A percentile compares a stretch with the other conserved stretches of the same genome.
Conservation (phyloP, 1,140 invertebrate genomes). For the Steinernema khuongi region DNA sequence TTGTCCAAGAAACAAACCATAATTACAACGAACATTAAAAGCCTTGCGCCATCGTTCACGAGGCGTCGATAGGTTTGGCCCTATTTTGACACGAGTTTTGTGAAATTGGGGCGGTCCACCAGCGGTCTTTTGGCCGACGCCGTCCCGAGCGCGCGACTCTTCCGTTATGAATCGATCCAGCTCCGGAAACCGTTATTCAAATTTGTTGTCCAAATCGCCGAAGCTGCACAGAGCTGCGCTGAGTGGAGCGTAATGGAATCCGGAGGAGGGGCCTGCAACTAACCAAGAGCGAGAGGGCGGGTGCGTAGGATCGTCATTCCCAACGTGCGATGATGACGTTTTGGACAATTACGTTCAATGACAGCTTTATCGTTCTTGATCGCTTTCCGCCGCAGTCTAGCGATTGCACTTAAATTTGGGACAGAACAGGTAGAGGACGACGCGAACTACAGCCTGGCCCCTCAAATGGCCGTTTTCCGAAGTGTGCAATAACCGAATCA, state of each 20-base stretch:
- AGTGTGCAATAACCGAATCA: conserved; percentile 11
- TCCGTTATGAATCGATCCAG: conserved; percentile 15
- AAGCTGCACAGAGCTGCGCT: not conserved
- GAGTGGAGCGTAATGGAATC: too few species aligned
- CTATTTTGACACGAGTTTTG: conserved; percentile 10
- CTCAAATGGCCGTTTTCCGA: not conserved
- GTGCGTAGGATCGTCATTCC: not conserved
- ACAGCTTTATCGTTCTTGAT: not conserved
- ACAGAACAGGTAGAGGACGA: not conserved
- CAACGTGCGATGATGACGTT: not conserved
- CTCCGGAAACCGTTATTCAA: conserved; percentile 16
- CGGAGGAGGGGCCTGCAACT: too few species aligned
- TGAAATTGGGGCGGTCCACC: not conserved
- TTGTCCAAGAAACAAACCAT: too few species aligned
- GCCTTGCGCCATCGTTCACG: not conserved
- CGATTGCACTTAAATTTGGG: conserved; percentile 4
- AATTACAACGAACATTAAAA: too few species aligned
- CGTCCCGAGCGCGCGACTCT: conserved; percentile 1
- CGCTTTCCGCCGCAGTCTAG: not conserved
- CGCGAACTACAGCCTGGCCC: not conserved
- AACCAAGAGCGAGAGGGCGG: not conserved
- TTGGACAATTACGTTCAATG: conserved; percentile 10
- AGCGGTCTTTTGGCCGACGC: not conserved
- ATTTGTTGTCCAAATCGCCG: conserved; percentile 7
- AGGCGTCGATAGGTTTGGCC: not conserved